phyloP scores from a whole-genome alignment of 2,113 vertebrate genomes.

The Oreamnos americanus region DNA sequence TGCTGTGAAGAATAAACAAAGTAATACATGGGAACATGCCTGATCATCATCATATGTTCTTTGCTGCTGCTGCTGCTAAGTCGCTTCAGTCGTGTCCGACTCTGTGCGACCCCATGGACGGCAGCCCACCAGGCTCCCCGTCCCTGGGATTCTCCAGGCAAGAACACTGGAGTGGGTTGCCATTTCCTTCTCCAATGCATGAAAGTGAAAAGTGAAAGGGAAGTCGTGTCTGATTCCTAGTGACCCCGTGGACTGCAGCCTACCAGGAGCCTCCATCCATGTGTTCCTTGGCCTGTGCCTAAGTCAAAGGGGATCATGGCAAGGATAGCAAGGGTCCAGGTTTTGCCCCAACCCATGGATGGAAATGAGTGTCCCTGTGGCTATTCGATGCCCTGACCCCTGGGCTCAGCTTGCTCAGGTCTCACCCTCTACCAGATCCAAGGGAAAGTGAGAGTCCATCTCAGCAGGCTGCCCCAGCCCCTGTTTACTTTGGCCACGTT shows the following conservation, averaged over 20 bases:
- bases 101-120: too few species aligned
- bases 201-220: too few species aligned
- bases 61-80: neutral
- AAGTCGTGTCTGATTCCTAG: too few species aligned
- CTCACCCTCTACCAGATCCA: neutral
- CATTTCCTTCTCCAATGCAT: too few species aligned
- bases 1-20: neutral
- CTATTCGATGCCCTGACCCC: neutral
- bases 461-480: neutral
- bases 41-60: neutral
- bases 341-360: neutral
- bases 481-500: slow-evolving; percentile 65
- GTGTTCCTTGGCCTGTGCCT: neutral
- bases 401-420: neutral
- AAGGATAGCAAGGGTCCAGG: neutral
- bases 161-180: too few species aligned
- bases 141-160: too few species aligned
- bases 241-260: too few species aligned
- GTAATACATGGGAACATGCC: neutral
- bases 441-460: neutral
- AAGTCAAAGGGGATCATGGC: neutral
- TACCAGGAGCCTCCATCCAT: too few species aligned
- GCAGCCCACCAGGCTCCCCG: too few species aligned
- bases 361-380: neutral
- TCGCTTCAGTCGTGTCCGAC: too few species aligned